Base-by-base conservation (phyloP, 1,140 invertebrate species). In the Cepaea nemoralis region DNA sequence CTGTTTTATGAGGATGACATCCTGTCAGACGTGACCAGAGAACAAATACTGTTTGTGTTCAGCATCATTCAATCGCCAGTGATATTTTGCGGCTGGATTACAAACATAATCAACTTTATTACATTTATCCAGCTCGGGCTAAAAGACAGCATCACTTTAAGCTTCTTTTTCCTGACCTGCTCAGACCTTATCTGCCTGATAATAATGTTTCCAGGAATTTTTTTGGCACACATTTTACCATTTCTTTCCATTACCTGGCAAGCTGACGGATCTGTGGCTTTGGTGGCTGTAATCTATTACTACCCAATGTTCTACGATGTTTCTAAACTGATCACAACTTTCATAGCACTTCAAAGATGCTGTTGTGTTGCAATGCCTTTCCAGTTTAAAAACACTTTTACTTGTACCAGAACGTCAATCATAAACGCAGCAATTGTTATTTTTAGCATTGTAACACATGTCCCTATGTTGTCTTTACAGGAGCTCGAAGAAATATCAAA, bases 361-460 rank as follows among this genome's bases (percentile, higher is more conserved):
- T 55, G 50, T 19, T 55, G 50, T 55, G 50, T 55, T 55, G 50
- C 50, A 22, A 2, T 55, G 22, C 50, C 50, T 3, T 55, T 55
- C n/a, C 50, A 55, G 50, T 55, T 55, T 19, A 55, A 55, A 55
- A 55, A 55, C n/a, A 55, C 50, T 55, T 55, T 55, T 55, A 55
- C 50, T 55, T 2, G 8, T 24, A 55, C 6, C 50, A 55, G 50
- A 19, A 55, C 22, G 2, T 3, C 19, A 3, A 8, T 55, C n/a
- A 19, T 55, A 55, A 24, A 22, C n/a, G 3, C n/a, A 2, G n/a
- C n/a, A 24, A 55, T 55, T 22, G 6, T 55, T 5, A 14, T 55
- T 1, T 14, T 3, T 24, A 22, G 50, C 22, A 55, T 55, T 22
- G 50, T 24, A 3, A 22, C 22, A 55, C n/a, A 55, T 55, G 50